These are phyloP conservation scores for Acronicta aceris DNA, from an alignment of 2,888 invertebrate genomes.

Conservation along the genomic window DNA sequence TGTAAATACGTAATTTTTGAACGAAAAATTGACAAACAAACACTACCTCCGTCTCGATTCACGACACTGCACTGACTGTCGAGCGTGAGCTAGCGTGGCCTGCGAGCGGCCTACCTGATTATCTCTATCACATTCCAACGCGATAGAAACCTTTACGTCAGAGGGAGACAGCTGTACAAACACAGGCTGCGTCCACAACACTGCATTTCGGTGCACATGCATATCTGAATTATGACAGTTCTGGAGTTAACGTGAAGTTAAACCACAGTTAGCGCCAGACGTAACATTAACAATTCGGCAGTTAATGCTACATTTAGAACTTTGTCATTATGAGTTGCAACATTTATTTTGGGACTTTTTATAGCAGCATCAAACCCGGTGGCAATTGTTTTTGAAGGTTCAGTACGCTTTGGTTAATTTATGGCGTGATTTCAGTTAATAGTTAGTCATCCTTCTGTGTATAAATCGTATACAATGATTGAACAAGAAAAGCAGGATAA, in stretches of 20 bases:
- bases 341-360: slow-evolving; percentile 69
- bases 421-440: slow-evolving; percentile 5
- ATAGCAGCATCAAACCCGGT: slow-evolving; percentile 45
- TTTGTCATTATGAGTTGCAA: slow-evolving; percentile 52
- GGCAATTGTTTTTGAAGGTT: slow-evolving; percentile 61
- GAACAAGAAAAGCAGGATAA: neutral
- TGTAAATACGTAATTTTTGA: slow-evolving; percentile 81
- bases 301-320: slow-evolving; percentile 58
- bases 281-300: slow-evolving; percentile 46
- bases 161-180: slow-evolving; percentile 67
- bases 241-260: slow-evolving; percentile 59
- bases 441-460: slow-evolving; percentile 4
- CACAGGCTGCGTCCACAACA: slow-evolving; percentile 54
- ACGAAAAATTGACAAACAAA: slow-evolving; percentile 55
- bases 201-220: slow-evolving; percentile 61
- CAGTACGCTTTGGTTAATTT: slow-evolving; percentile 1
- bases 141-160: slow-evolving; percentile 40
- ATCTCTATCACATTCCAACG: slow-evolving; percentile 66
- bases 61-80: slow-evolving; percentile 75
- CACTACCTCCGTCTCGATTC: slow-evolving; percentile 59
- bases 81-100: slow-evolving; percentile 36
- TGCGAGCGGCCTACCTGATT: slow-evolving; percentile 67
- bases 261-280: slow-evolving; percentile 18
- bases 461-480: neutral
- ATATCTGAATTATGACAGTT: slow-evolving; percentile 68